Conservation (phyloP, 2,113 vertebrate species). For the Chamaea fasciata region DNA sequence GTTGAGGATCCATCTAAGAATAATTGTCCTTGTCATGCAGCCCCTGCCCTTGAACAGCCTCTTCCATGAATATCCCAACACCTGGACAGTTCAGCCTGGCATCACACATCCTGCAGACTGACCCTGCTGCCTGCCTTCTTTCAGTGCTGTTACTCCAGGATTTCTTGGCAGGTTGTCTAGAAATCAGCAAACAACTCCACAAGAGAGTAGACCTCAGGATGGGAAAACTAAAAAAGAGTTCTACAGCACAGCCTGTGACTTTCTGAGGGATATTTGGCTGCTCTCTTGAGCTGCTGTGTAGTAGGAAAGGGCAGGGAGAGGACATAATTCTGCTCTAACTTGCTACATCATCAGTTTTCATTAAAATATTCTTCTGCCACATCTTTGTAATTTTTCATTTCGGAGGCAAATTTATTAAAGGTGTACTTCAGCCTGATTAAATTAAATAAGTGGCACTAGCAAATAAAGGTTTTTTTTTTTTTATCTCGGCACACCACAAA, state of each 20-base stretch:
- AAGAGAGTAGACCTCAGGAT: background rate
- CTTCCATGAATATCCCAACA: background rate
- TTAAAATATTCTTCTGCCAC: constrained; percentile 27
- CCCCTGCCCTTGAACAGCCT: background rate
- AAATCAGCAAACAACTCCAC: background rate
- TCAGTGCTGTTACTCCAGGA: background rate
- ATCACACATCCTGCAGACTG: background rate
- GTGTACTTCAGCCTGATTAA: constrained; percentile 39
- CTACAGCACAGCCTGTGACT: fast-evolving
- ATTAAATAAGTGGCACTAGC: constrained; percentile 52
- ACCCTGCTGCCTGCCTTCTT: background rate
- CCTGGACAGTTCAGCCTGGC: background rate
- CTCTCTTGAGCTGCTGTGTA: background rate
- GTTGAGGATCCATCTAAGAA: background rate
- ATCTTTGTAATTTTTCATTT: constrained; percentile 41
- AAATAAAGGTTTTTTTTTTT: constrained; percentile 34
- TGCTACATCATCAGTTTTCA: constrained; percentile 34
- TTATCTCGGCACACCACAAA: background rate
- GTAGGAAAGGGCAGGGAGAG: background rate
- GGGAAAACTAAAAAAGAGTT: background rate
- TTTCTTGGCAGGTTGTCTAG: background rate
- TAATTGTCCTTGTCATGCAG: background rate
- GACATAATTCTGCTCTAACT: background rate
- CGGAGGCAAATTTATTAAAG: constrained; percentile 57
- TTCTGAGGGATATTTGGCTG: background rate